Base-by-base conservation (phyloP, 2,113 vertebrate species). In the Apus apus region DNA sequence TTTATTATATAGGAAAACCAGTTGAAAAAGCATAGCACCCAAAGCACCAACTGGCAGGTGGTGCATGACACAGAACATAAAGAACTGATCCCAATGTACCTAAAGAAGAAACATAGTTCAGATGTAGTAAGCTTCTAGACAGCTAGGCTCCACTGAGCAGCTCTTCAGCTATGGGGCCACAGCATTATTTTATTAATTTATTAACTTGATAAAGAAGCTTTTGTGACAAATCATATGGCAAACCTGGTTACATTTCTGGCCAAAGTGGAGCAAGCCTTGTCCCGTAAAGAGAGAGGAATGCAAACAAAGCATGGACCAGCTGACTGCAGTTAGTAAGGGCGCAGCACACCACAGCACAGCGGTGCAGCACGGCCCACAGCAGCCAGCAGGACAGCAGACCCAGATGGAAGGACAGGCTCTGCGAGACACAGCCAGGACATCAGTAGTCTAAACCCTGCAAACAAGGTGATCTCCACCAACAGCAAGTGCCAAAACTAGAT, bases 341-440 rank as follows among this genome's bases (percentile, higher is more conserved):
- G 0, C 13, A 57, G 60, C 32, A 54, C 19, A 57, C 6, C 21
- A 51, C 46, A n/a, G 6, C 51, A 8, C 29, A 17, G 50, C 50
- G 38, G 38, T 5, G 11, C 1, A 3, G 34, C 62, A 68, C 1
- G 4, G 32, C 11, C 10, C 2, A 1, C 4, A 45, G 48, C 0
- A 1, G 32, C 25, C 45, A 83, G 48, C 11, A 19, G 32, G n/a
- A 66, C 70, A 81, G 48, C 16, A 81, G 29, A 36, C 54, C 13
- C 50, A 40, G 18, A 13, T 71, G 56, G 40, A 71, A 65, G 36
- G 38, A 53, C 3, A 36, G 25, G 14, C 25, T 50, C 19, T 61
- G 50, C 21, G 57, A 84, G 23, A 45, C 46, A 30, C n/a, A 73
- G 45, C 15, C 68, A 80, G 61, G n/a, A 87, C 43, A 73, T 40